A percentile compares a stretch with the other conserved stretches of the same genome.
phyloP scores from a whole-genome alignment of 1,140 invertebrate species.

The Antheraea mylitta region DNA sequence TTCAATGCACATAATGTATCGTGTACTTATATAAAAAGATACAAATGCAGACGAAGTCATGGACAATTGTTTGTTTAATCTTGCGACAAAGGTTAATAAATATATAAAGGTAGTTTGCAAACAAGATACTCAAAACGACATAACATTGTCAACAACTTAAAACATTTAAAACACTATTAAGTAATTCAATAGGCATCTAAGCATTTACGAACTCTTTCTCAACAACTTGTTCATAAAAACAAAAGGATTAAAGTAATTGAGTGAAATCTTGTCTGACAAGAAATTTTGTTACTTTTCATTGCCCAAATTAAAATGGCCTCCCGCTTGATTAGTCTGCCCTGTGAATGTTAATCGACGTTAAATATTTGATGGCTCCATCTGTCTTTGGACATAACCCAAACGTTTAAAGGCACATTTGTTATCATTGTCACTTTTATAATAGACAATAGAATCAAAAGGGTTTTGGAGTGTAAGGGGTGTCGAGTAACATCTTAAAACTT shows the following conservation, averaged over 20 bases:
- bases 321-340: constrained; percentile 33
- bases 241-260: constrained; percentile 29
- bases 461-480: too few species aligned
- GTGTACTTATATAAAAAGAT: too few species aligned
- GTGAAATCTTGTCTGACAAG: constrained; percentile 34
- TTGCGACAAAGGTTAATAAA: too few species aligned
- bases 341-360: constrained; percentile 43
- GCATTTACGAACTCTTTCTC: neutral
- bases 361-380: neutral
- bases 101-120: neutral
- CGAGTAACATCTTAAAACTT: too few species aligned
- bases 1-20: too few species aligned
- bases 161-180: neutral
- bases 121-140: neutral
- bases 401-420: too few species aligned
- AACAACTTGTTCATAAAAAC: neutral
- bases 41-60: too few species aligned
- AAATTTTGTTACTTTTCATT: constrained; percentile 49
- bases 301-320: constrained; percentile 42
- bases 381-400: neutral
- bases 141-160: neutral
- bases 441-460: too few species aligned
- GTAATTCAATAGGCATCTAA: neutral
- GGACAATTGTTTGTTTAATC: too few species aligned
- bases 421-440: too few species aligned